These are phyloP conservation scores for Notolepis coatsorum DNA, from an alignment of 2,797 vertebrate genomes.

Conservation along the genomic window DNA sequence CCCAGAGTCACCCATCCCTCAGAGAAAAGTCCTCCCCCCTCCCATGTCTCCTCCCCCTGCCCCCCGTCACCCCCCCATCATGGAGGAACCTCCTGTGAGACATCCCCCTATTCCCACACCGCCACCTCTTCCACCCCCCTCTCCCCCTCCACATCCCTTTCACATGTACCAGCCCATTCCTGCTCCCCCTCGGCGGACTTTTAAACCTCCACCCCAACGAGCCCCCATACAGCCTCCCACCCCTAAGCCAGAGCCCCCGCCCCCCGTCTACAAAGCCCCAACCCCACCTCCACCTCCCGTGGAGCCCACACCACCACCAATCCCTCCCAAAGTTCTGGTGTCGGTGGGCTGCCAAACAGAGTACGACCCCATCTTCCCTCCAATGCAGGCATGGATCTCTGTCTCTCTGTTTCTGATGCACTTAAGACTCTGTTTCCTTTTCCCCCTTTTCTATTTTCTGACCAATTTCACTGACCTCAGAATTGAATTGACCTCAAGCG, in stretches of 20 bases:
- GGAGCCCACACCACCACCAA: constrained; percentile 58
- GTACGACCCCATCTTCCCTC: constrained; percentile 83
- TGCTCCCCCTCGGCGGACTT: constrained; percentile 42
- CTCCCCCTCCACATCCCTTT: constrained; percentile 48
- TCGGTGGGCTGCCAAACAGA: constrained; percentile 94
- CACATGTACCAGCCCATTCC: constrained; percentile 41
- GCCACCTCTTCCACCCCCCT: constrained; percentile 49
- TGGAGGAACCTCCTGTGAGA: constrained; percentile 77
- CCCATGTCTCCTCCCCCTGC: constrained; percentile 56
- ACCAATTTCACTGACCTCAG: background rate
- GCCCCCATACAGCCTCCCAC: constrained; percentile 49
- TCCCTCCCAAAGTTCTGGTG: constrained; percentile 76
- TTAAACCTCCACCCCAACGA: constrained; percentile 59
- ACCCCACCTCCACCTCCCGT: constrained; percentile 56
- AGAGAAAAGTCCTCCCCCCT: constrained; percentile 80
- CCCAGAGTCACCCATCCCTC: constrained; percentile 83
- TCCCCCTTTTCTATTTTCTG: background rate
- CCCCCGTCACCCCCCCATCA: constrained; percentile 32
- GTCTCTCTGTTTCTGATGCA: constrained; percentile 38
- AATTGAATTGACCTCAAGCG: background rate
- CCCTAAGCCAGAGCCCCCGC: constrained; percentile 56
- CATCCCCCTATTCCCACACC: constrained; percentile 67
- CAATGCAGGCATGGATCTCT: constrained; percentile 84
- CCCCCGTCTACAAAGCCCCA: constrained; percentile 55
- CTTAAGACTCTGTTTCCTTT: constrained; percentile 8